Evolutionary conservation across 2,888 invertebrate genomes (phyloP), one percentile per base, ranked within the genome.

Genomic region (Melanostoma scalare): DNA sequence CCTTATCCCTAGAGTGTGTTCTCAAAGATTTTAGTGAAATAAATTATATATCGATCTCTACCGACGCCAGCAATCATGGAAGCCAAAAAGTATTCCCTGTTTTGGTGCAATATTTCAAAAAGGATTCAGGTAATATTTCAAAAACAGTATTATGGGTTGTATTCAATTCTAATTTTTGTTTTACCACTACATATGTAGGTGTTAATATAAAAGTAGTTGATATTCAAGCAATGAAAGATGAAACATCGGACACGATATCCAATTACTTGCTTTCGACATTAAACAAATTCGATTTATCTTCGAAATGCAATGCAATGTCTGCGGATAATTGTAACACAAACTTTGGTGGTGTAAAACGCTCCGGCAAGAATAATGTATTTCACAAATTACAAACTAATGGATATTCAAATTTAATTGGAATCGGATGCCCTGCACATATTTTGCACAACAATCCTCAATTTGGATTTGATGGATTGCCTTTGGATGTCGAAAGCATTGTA

Each of bases 151-250:
- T 52, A 31, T 35, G 4, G n/a, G 55, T 38, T 56, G 20, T 20
- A 56, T 20, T 8, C 38, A 56, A 8, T 0, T 20, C 1, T 20
- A 1, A 20, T 20, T 1, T 20, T 20, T 20, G 0, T 20, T 20
- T 20, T 1, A 20, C 20, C 1, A 1, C 20, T 20, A 20, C 20
- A 20, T 20, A n/a, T n/a, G n/a, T n/a, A 46, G 85, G 87, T 9
- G 84, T 87, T 58, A 73, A 85, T 61, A 55, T 78, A 10, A 86
- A 86, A 67, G 30, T 86, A 30, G 61, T 86, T 38, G 76, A 69
- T 10, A 52, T 76, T 36, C 61, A 68, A 46, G 36, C 52, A 31
- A 42, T 60, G 46, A 58, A 67, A n/a, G 40, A 60, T 68, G 61
- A 76, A 61, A 68, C 53, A 36, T 68, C 68, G 6, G 33, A 60